Evolutionary conservation across 1,140 invertebrate species (phyloP).

Genomic region (Macrocentrus cingulum): DNA sequence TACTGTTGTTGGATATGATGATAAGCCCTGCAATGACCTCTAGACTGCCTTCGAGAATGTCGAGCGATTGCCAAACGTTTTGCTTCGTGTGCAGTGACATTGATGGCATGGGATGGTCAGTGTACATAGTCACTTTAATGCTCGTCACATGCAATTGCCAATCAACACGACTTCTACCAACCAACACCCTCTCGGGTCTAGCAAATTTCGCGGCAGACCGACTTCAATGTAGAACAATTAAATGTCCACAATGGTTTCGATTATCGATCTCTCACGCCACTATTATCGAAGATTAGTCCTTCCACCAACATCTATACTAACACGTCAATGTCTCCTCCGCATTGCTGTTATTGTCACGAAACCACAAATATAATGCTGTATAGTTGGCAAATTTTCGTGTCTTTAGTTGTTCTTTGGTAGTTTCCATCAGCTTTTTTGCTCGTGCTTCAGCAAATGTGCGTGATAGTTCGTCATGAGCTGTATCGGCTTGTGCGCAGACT

Average conservation of each 20-base stretch:
- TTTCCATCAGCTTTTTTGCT: background rate
- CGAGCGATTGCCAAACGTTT: no score
- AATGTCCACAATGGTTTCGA: conserved; percentile 7
- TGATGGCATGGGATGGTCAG: no score
- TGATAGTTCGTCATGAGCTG: background rate
- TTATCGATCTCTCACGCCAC: conserved; percentile 3
- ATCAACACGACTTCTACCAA: conserved; percentile 16
- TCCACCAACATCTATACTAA: background rate
- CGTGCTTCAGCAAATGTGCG: background rate
- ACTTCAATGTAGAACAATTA: conserved; percentile 1
- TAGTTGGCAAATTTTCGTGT: background rate
- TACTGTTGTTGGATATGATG: background rate
- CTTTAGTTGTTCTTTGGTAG: background rate
- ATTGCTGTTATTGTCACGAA: no score
- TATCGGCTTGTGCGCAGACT: background rate
- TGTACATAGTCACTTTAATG: no score
- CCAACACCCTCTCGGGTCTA: background rate
- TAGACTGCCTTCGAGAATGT: background rate
- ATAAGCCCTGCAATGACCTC: background rate
- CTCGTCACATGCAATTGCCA: background rate
- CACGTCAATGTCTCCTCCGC: background rate
- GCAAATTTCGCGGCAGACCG: background rate
- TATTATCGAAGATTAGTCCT: conserved; percentile 25
- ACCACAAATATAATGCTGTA: background rate
- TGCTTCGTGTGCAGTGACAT: no score